phyloP scores from a whole-genome alignment of 1,140 invertebrate species.

The Gryllus bimaculatus region DNA sequence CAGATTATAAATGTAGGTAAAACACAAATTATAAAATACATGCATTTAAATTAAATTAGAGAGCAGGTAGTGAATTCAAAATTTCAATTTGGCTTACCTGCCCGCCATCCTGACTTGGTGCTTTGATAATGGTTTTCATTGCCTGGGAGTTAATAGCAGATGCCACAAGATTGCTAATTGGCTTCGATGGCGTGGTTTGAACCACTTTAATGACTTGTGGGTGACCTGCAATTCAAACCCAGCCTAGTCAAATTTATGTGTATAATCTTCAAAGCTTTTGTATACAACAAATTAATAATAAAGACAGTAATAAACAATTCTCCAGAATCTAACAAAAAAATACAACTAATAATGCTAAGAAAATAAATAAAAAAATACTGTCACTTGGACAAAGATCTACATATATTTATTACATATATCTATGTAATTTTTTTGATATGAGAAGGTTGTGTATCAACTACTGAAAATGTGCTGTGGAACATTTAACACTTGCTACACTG shows the following conservation, averaged over 20 bases:
- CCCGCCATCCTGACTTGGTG: slow-evolving; percentile 24
- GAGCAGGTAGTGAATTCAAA: too few relatives aligned
- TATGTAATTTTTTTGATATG: too few relatives aligned
- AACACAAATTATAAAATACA: too few relatives aligned
- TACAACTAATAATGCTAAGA: not conserved
- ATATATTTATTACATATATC: too few relatives aligned
- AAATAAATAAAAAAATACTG: not conserved
- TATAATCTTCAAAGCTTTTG: not conserved
- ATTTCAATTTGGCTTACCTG: slow-evolving; percentile 21
- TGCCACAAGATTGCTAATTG: slow-evolving; percentile 11
- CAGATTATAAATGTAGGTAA: too few relatives aligned
- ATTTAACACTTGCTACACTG: not conserved
- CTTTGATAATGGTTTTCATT: slow-evolving; percentile 29
- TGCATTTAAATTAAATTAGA: too few relatives aligned
- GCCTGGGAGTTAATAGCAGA: slow-evolving; percentile 23
- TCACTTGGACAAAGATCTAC: too few relatives aligned
- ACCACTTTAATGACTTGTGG: slow-evolving; percentile 56
- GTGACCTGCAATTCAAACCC: slow-evolving; percentile 39
- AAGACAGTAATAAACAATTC: not conserved
- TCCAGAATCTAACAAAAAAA: not conserved
- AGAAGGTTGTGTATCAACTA: too few relatives aligned
- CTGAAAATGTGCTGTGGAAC: too few relatives aligned
- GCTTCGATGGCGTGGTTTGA: slow-evolving; percentile 31
- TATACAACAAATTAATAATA: slow-evolving; percentile 6
- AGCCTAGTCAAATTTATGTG: too few relatives aligned